phyloP scores from a whole-genome alignment of 2,113 vertebrate genomes.

The Lycaon pictus region DNA sequence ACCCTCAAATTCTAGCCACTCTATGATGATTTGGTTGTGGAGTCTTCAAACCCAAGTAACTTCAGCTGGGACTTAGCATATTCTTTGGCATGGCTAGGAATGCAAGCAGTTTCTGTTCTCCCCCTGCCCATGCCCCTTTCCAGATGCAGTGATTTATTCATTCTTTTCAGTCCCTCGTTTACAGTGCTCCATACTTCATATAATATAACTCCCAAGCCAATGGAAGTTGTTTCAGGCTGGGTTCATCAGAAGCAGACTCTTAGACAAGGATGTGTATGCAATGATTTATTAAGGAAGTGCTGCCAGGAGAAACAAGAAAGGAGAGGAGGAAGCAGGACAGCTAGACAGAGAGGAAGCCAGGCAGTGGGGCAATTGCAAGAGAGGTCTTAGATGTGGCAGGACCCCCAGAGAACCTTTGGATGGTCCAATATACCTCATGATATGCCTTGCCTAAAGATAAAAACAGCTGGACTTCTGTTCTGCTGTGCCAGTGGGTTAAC shows the following conservation, averaged over 20 bases:
- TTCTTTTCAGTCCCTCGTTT: neutral
- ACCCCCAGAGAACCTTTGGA: neutral
- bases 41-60: neutral
- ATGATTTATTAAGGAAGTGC: neutral
- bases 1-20: neutral
- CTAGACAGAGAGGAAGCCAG: neutral
- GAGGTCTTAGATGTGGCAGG: neutral
- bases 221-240: neutral
- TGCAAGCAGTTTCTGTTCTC: neutral
- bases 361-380: too few relatives aligned
- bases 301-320: neutral
- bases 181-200: neutral
- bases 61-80: neutral
- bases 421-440: neutral
- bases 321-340: neutral
- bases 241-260: neutral
- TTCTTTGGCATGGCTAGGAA: neutral
- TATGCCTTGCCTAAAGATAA: neutral
- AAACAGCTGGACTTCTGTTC: neutral
- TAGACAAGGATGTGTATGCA: neutral
- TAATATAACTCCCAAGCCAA: conserved; percentile 5
- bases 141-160: neutral
- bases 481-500: neutral
- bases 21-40: neutral
- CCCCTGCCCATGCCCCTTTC: neutral